phyloP scores from a whole-genome alignment of 2,113 vertebrate species.

The Panurus biarmicus region DNA sequence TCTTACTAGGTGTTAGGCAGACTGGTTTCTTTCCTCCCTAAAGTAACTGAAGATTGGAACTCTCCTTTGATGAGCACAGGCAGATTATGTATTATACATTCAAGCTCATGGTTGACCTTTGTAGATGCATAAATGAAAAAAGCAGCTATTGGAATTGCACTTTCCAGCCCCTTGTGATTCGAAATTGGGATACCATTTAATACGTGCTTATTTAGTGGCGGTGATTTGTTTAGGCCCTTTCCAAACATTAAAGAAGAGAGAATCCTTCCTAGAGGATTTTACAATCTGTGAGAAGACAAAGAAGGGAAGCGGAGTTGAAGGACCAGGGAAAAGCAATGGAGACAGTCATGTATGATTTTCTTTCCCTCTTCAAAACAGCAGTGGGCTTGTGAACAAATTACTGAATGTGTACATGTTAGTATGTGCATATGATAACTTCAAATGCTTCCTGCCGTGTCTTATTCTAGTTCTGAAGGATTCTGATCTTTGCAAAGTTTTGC shows the following conservation, averaged over 20 bases:
- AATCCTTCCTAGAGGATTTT: neutral
- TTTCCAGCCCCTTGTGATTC: neutral
- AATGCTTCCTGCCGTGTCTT: neutral
- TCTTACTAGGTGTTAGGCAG: neutral
- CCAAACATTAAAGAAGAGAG: neutral
- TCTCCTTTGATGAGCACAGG: neutral
- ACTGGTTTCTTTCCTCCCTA: neutral
- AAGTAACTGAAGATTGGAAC: neutral
- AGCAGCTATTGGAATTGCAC: slow-evolving; percentile 38
- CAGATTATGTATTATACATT: slow-evolving; percentile 52
- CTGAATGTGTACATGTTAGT: neutral
- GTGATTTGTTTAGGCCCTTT: slow-evolving; percentile 13
- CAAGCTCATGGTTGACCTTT: slow-evolving; percentile 46
- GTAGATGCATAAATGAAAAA: slow-evolving; percentile 41
- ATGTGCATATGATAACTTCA: neutral
- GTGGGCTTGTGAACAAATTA: neutral
- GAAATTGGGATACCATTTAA: slow-evolving; percentile 32
- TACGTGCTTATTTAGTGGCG: slow-evolving; percentile 15
- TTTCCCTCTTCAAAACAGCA: neutral
- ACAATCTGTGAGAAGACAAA: neutral
- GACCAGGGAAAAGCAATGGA: neutral
- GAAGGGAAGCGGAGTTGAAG: neutral
- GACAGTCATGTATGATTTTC: neutral
- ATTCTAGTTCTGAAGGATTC: neutral
- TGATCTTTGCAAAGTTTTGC: neutral